A percentile compares a stretch with the other conserved stretches of the same genome.
Conservation (phyloP, 2,888 invertebrate genomes). For the Cantharis flavilabris region DNA sequence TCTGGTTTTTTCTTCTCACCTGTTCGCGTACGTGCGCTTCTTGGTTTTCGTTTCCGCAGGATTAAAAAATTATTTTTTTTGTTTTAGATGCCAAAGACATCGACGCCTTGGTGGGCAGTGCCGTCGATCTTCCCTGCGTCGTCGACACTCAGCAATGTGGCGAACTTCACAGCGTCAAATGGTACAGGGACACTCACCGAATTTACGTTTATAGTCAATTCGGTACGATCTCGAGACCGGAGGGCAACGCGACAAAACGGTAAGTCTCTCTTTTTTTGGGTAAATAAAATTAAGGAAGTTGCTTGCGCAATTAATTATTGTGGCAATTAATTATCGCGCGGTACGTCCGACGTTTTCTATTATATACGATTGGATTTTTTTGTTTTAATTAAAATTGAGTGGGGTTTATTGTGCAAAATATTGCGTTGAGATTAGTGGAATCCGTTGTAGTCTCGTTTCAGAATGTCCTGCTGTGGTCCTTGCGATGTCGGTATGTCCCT, state of each 20-base stretch:
- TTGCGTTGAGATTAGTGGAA: background rate
- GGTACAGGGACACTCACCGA: constrained; percentile 75
- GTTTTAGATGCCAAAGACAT: constrained; percentile 59
- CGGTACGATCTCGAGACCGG: constrained; percentile 67
- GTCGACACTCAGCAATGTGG: constrained; percentile 76
- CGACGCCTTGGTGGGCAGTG: constrained; percentile 70
- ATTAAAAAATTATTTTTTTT: background rate
- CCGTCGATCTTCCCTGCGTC: constrained; percentile 72
- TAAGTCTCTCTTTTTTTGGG: constrained; percentile 54
- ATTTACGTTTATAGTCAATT: constrained; percentile 79
- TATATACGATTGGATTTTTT: background rate
- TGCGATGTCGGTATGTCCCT: constrained; percentile 21
- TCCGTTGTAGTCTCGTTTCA: constrained; percentile 17
- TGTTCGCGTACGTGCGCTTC: background rate
- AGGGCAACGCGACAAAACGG: constrained; percentile 74
- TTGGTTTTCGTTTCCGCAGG: no score
- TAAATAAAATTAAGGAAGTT: background rate
- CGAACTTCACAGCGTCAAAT: constrained; percentile 81
- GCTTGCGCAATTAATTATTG: background rate
- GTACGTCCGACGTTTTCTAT: background rate
- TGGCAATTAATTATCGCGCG: background rate
- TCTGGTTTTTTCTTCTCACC: background rate
- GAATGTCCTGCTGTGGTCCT: constrained; percentile 32
- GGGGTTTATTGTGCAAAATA: background rate
- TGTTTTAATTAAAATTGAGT: background rate